These are phyloP conservation scores for Polyploca ridens DNA, from an alignment of 2,888 invertebrate species.

Conservation along the genomic window DNA sequence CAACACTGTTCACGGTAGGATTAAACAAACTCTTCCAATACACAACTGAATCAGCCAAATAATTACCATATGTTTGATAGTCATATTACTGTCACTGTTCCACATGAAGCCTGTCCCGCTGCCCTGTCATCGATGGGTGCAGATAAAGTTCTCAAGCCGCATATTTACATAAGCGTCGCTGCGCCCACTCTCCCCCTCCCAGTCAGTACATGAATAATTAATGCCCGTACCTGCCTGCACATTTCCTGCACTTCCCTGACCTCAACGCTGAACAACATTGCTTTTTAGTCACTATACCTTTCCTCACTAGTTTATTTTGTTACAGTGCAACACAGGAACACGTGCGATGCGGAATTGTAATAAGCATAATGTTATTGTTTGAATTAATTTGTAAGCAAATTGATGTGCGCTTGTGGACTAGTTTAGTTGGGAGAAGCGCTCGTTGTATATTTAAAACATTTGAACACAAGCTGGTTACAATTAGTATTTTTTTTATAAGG, in stretches of 20 bases:
- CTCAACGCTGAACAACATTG: not conserved
- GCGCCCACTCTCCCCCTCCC: too few relatives aligned
- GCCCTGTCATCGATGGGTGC: not conserved
- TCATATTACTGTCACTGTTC: too few relatives aligned
- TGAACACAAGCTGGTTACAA: too few relatives aligned
- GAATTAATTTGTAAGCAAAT: not conserved
- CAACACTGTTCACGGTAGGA: too few relatives aligned
- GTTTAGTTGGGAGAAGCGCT: not conserved
- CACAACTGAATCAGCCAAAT: too few relatives aligned
- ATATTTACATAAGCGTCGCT: not conserved
- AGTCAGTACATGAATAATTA: not conserved
- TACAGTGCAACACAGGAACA: too few relatives aligned
- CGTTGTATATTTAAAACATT: not conserved
- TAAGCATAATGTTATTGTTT: not conserved
- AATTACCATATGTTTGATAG: too few relatives aligned
- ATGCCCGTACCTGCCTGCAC: not conserved
- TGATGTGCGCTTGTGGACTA: not conserved
- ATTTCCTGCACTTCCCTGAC: not conserved
- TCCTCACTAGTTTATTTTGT: too few relatives aligned
- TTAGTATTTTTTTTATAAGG: too few relatives aligned
- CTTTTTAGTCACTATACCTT: too few relatives aligned
- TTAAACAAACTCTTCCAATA: too few relatives aligned
- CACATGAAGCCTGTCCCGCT: not conserved
- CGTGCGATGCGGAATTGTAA: not conserved
- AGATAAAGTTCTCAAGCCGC: not conserved